Evolutionary conservation across 2,888 invertebrate genomes (phyloP), one percentile per base, ranked within the genome.

Genomic region (Lasius fuliginosus): DNA sequence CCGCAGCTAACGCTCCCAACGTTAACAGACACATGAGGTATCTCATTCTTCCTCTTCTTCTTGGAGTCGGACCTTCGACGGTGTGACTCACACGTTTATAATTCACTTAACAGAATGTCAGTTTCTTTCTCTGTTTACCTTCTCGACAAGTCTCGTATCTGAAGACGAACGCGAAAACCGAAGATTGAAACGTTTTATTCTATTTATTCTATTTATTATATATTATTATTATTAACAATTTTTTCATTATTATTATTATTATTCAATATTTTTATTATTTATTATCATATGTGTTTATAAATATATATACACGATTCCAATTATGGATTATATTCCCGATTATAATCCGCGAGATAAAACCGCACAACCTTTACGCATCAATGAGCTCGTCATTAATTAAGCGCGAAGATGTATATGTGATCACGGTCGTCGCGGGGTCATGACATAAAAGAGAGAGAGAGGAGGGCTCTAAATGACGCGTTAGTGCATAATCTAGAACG

Each of bases 21-120:
- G 90, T 27, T 11, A 92, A 58, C 30, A 90, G 62, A 56, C 87
- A 82, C 18, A 83, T 27, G 8, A 79, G 23, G 27, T 86, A 73
- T 77, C 56, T 83, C 9, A 62, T 75, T 67, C 58, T 46, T 18
- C 18, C 36, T 36, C 36, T n/a, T 53, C n/a, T 8, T 53, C 53
- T 84, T 84, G 46, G 15, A 42, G 53, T 76, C 49, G n/a, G n/a
- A 36, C 30, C 79, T 79, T 69, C 53, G 23, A 42, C 56, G 58
- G 27, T 58, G 27, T 58, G 79, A 79, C 23, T 79, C 79, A 71
- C 71, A 23, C 36, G 15, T 42, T 58, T 27, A 23, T 33, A 8
- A 12, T n/a, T 33, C 58, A 30, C 15, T 58, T 46, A 6, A 3
- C 40, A 60, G 58, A 18, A 33, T 58, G 18, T 71, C 42, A 33